Conservation (phyloP, 2,113 vertebrate genomes). For the Thryonomys swinderianus region DNA sequence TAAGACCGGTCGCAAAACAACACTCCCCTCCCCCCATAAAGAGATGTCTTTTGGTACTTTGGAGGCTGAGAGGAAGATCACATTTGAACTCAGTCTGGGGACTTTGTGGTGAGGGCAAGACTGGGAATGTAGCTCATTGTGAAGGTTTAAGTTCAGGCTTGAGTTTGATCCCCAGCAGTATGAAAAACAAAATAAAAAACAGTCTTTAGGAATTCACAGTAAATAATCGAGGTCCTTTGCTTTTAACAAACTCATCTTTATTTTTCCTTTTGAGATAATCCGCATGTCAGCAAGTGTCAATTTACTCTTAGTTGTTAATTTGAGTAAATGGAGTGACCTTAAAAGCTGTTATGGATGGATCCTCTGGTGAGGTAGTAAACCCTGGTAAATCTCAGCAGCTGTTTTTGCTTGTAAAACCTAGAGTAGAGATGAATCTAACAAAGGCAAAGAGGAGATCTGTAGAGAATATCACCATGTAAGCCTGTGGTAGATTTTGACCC, state of each 20-base stretch:
- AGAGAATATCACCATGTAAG: neutral
- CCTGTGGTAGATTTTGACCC: conserved; percentile 35
- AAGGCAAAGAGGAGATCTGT: neutral
- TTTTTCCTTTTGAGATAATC: neutral
- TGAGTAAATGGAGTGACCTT: conserved; percentile 44
- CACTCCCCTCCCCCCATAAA: neutral
- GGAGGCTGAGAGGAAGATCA: neutral
- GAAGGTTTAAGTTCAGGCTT: neutral
- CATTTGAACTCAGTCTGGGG: neutral
- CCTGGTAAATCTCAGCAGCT: neutral
- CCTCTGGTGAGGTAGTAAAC: neutral
- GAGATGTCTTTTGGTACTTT: neutral
- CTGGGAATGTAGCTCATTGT: neutral
- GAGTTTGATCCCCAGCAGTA: neutral
- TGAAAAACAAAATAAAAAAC: neutral
- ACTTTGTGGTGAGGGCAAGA: neutral
- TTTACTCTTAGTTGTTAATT: conserved; percentile 33
- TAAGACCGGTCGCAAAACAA: neutral
- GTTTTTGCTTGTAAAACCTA: neutral
- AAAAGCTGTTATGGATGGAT: neutral
- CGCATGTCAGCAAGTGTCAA: neutral
- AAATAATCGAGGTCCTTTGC: neutral
- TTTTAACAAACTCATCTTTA: neutral
- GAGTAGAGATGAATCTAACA: conserved; percentile 24
- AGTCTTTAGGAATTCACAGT: conserved; percentile 16